Percentiles rank a stretch among this genome's conserved stretches.
Conservation (phyloP, 2,797 vertebrate species). For the Phyllotis vaccarum region DNA sequence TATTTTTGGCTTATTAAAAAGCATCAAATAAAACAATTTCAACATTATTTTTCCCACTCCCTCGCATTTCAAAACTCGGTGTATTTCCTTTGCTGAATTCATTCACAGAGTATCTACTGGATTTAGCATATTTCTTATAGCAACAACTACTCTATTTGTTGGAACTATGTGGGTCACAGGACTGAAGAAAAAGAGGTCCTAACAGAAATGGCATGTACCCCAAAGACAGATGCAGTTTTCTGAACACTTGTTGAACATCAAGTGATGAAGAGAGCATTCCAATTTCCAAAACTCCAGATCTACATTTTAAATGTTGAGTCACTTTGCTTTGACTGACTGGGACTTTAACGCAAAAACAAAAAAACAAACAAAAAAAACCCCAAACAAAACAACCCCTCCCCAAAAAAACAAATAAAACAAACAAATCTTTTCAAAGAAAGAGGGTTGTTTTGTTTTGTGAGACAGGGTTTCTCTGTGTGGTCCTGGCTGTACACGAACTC, state of each 20-base stretch:
- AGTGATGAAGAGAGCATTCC: constrained; percentile 19
- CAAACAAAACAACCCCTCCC: not conserved
- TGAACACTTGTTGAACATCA: constrained; percentile 71
- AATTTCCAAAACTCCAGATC: constrained; percentile 47
- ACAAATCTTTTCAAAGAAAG: constrained; percentile 38
- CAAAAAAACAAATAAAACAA: constrained; percentile 34
- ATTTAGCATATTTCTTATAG: constrained; percentile 55
- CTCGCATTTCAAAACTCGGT: constrained; percentile 45
- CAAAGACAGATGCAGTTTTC: constrained; percentile 72
- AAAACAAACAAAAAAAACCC: not conserved
- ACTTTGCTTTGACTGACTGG: constrained; percentile 33
- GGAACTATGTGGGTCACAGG: constrained; percentile 73
- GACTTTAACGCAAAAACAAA: not conserved
- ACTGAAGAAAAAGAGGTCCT: constrained; percentile 70
- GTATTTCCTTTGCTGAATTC: constrained; percentile 54
- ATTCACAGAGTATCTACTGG: constrained; percentile 38
- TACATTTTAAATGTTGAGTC: constrained; percentile 44
- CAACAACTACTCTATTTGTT: constrained; percentile 70
- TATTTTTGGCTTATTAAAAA: constrained; percentile 52
- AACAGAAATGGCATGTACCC: constrained; percentile 70
- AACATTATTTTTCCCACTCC: constrained; percentile 44
- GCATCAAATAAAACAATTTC: constrained; percentile 42
- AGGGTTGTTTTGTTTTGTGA: not conserved
- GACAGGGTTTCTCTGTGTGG: not conserved
- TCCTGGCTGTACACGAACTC: not conserved